phyloP scores from a whole-genome alignment of 2,888 invertebrate species.

The Rugalucina vietnamica region DNA sequence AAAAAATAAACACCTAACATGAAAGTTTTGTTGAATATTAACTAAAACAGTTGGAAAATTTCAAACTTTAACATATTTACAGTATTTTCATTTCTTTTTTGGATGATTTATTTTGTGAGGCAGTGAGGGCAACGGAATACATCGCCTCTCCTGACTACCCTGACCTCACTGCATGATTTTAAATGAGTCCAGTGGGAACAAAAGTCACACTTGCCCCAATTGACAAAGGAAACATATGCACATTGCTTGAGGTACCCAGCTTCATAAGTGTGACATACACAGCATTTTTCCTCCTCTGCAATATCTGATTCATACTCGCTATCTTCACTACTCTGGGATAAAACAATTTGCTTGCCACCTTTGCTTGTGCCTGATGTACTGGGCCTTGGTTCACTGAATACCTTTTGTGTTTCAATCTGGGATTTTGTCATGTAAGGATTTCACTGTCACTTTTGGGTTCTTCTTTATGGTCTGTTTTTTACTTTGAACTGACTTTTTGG shows the following conservation, averaged over 20 bases:
- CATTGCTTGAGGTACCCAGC: neutral
- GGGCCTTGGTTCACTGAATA: too few species aligned
- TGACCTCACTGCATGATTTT: constrained; percentile 6
- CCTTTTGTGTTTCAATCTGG: too few species aligned
- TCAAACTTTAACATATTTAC: neutral
- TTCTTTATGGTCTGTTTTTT: too few species aligned
- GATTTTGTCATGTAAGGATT: too few species aligned
- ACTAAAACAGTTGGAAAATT: too few species aligned
- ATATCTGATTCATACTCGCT: too few species aligned
- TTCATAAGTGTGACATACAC: constrained; percentile 19
- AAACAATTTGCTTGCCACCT: neutral
- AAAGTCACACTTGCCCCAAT: constrained; percentile 31
- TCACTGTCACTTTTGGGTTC: too few species aligned
- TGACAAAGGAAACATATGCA: constrained; percentile 9
- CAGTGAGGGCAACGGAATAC: constrained; percentile 33
- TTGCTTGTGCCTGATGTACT: constrained; percentile 14
- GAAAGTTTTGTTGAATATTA: too few species aligned
- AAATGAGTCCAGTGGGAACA: constrained; percentile 38
- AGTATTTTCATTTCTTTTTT: neutral
- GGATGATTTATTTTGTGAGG: neutral
- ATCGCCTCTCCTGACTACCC: constrained; percentile 15
- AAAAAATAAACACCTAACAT: too few species aligned
- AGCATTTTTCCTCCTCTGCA: constrained; percentile 17
- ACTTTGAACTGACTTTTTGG: too few species aligned
- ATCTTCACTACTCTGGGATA: neutral